These are phyloP conservation scores for Ophion ventricosus DNA, from an alignment of 2,888 invertebrate genomes.

Conservation along the genomic window DNA sequence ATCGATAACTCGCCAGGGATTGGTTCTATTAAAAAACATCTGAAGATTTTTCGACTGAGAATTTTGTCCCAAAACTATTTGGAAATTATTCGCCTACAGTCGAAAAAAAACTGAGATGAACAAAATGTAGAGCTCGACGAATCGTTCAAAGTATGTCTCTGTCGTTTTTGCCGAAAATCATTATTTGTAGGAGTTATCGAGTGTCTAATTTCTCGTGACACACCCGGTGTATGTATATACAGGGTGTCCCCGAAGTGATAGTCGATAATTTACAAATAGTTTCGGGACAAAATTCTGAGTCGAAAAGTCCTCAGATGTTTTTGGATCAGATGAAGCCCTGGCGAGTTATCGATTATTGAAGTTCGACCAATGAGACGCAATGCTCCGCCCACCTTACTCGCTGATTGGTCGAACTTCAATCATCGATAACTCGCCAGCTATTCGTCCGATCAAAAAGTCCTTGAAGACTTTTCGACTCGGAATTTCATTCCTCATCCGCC, in stretches of 20 bases:
- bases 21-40: too few species aligned
- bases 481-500: neutral
- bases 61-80: too few species aligned
- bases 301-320: neutral
- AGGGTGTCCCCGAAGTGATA: neutral
- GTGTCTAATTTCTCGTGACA: too few species aligned
- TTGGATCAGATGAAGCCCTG: neutral
- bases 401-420: neutral
- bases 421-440: neutral
- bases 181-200: too few species aligned
- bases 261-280: neutral
- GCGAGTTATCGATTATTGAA: neutral
- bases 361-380: neutral
- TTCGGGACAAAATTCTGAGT: neutral
- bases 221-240: too few species aligned
- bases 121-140: too few species aligned
- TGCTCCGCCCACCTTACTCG: neutral
- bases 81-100: too few species aligned
- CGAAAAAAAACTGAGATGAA: too few species aligned
- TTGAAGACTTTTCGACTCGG: neutral
- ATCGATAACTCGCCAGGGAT: too few species aligned
- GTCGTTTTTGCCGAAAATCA: too few species aligned
- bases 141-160: too few species aligned
- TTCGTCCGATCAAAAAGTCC: neutral
- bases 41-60: too few species aligned